These are phyloP conservation scores for Tribolium castaneum DNA, from an alignment of 1,140 invertebrate genomes.

Conservation along the genomic window DNA sequence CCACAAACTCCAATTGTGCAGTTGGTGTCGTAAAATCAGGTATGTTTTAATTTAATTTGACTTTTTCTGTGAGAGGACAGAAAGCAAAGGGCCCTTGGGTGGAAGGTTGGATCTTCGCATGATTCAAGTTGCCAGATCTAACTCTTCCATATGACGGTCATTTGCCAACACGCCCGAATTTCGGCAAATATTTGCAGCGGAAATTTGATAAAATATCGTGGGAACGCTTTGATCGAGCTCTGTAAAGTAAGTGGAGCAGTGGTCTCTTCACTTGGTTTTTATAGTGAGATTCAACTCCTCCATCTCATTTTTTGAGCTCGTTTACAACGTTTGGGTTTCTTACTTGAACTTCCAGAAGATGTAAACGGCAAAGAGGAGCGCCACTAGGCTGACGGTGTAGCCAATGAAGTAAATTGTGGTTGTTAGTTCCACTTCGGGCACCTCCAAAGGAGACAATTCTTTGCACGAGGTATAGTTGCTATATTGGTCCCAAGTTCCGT, in stretches of 20 bases:
- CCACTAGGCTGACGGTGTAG: slow-evolving; percentile 64
- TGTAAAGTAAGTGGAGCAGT: slow-evolving; percentile 62
- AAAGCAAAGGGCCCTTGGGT: slow-evolving; percentile 52
- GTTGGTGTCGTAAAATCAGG: not conserved
- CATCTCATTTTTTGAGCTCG: slow-evolving; percentile 61
- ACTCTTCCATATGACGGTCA: slow-evolving; percentile 60
- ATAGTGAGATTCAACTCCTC: slow-evolving; percentile 64
- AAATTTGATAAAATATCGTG: not conserved
- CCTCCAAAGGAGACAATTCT: slow-evolving; percentile 59
- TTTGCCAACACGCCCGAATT: slow-evolving; percentile 25
- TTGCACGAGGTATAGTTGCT: slow-evolving; percentile 64
- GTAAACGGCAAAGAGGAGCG: slow-evolving; percentile 64
- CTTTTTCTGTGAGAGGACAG: not conserved
- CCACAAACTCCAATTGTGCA: not conserved
- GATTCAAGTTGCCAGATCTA: slow-evolving; percentile 59
- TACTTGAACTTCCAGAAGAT: slow-evolving; percentile 66
- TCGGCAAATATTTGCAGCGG: slow-evolving; percentile 15
- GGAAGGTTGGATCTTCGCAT: slow-evolving; percentile 60
- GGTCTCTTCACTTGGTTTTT: slow-evolving; percentile 62
- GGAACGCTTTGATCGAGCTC: slow-evolving; percentile 42
- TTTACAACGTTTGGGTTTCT: slow-evolving; percentile 50
- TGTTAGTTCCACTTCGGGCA: slow-evolving; percentile 62
- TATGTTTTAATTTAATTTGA: not conserved
- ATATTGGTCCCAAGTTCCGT: slow-evolving; percentile 65
- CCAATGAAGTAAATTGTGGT: slow-evolving; percentile 65